Percentiles rank a stretch among this genome's conserved stretches.
Conservation (phyloP, 2,113 vertebrate genomes). For the Cyprichromis sp. region DNA sequence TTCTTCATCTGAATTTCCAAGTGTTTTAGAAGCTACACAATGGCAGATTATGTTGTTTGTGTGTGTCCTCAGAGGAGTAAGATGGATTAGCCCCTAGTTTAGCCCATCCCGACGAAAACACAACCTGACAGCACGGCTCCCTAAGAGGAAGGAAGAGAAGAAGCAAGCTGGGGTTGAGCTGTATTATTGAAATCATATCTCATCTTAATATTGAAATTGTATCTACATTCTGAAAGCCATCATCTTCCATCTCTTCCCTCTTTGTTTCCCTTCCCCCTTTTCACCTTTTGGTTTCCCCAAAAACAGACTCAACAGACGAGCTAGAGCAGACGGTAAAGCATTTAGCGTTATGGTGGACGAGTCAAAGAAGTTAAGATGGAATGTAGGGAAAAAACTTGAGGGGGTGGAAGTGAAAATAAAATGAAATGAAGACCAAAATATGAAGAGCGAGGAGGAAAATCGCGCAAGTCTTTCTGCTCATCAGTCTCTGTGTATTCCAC, state of each 20-base stretch:
- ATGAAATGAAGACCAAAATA: background rate
- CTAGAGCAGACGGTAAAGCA: background rate
- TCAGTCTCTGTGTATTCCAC: background rate
- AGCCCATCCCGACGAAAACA: slow-evolving; percentile 10
- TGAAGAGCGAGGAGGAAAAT: background rate
- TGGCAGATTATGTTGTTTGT: slow-evolving; percentile 30
- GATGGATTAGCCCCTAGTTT: slow-evolving; percentile 47
- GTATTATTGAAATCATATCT: slow-evolving; percentile 36
- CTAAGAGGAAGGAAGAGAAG: background rate
- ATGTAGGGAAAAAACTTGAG: background rate
- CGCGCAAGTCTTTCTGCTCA: slow-evolving; percentile 2
- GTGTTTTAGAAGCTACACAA: background rate
- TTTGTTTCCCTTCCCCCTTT: background rate
- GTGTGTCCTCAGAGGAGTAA: background rate
- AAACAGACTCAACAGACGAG: slow-evolving; percentile 16
- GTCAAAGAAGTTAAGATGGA: background rate
- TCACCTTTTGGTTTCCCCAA: slow-evolving; percentile 13
- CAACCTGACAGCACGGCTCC: slow-evolving; percentile 24
- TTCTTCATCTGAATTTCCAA: slow-evolving; percentile 35
- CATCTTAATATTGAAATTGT: slow-evolving; percentile 37
- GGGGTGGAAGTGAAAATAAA: background rate
- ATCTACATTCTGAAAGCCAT: slow-evolving; percentile 27
- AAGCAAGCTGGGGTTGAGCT: slow-evolving; percentile 8
- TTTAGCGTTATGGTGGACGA: background rate
- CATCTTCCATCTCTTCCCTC: slow-evolving; percentile 11